These are phyloP conservation scores for Channa striata DNA, from an alignment of 2,797 vertebrate species.

Conservation along the genomic window DNA sequence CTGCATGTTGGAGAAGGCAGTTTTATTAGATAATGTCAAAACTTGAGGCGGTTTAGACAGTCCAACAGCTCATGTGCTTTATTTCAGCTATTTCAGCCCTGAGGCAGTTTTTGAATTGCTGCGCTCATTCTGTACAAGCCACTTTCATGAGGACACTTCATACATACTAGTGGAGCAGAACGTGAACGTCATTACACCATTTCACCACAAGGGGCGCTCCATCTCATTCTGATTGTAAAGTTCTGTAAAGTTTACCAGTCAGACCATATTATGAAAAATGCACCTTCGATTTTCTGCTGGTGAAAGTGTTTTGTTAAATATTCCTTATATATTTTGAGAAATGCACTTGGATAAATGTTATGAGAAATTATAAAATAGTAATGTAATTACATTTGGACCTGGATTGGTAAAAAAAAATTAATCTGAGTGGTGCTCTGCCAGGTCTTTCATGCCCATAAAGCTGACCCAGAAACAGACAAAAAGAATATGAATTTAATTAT, in stretches of 20 bases:
- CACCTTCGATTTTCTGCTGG: constrained; percentile 23
- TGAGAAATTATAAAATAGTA: constrained; percentile 15
- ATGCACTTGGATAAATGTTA: constrained; percentile 7
- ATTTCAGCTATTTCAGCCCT: constrained; percentile 9
- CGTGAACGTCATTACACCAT: constrained; percentile 3
- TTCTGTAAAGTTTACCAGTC: constrained; percentile 31
- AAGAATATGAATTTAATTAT: constrained; percentile 73
- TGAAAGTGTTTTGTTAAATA: constrained; percentile 19
- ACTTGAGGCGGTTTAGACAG: neutral
- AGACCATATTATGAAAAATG: constrained; percentile 36
- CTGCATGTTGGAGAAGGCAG: neutral
- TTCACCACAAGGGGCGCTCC: constrained; percentile 75
- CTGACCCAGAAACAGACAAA: constrained; percentile 56
- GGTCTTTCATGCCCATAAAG: constrained; percentile 29
- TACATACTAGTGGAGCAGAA: constrained; percentile 5
- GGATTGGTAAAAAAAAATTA: constrained; percentile 31
- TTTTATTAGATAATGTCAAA: neutral
- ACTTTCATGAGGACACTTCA: constrained; percentile 16
- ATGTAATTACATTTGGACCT: constrained; percentile 16
- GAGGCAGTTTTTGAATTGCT: constrained; percentile 1
- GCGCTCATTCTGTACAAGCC: constrained; percentile 5
- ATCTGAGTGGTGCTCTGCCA: constrained; percentile 13
- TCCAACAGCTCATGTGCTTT: neutral
- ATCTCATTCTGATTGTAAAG: constrained; percentile 52
- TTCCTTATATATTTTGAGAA: constrained; percentile 2